phyloP scores from a whole-genome alignment of 2,797 vertebrate genomes.

The Acanthopagrus latus region DNA sequence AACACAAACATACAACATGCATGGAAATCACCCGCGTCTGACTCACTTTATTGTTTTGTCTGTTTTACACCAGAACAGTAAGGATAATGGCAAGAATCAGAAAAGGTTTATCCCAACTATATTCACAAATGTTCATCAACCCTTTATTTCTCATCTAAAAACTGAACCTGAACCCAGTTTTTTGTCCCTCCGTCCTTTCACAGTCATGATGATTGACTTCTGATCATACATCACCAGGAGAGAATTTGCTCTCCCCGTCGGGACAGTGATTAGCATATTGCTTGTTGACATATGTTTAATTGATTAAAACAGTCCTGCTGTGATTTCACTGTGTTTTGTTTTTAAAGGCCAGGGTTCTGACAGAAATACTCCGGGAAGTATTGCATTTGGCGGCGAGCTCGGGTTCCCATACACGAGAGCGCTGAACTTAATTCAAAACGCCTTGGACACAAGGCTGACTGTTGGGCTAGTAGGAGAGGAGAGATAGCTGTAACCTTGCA shows the following conservation, averaged over 20 bases:
- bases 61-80: slow-evolving; percentile 31
- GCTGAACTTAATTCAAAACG: slow-evolving; percentile 83
- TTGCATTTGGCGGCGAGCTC: slow-evolving; percentile 85
- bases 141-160: slow-evolving; percentile 18
- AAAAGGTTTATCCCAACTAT: neutral
- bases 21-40: slow-evolving; percentile 46
- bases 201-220: slow-evolving; percentile 56
- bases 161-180: slow-evolving; percentile 26
- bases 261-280: slow-evolving; percentile 79
- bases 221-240: slow-evolving; percentile 71
- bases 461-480: slow-evolving; percentile 78
- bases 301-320: slow-evolving; percentile 83
- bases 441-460: slow-evolving; percentile 84
- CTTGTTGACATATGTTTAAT: slow-evolving; percentile 87
- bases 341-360: slow-evolving; percentile 84
- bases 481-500: slow-evolving; percentile 84
- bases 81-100: slow-evolving; percentile 1
- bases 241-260: slow-evolving; percentile 69
- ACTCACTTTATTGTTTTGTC: slow-evolving; percentile 34
- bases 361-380: slow-evolving; percentile 88
- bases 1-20: slow-evolving; percentile 38
- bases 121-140: neutral
- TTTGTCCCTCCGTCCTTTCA: slow-evolving; percentile 39
- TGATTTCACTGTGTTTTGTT: slow-evolving; percentile 85
- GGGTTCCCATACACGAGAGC: slow-evolving; percentile 85